phyloP scores from a whole-genome alignment of 2,113 vertebrate genomes.

The Atractosteus spatula region DNA sequence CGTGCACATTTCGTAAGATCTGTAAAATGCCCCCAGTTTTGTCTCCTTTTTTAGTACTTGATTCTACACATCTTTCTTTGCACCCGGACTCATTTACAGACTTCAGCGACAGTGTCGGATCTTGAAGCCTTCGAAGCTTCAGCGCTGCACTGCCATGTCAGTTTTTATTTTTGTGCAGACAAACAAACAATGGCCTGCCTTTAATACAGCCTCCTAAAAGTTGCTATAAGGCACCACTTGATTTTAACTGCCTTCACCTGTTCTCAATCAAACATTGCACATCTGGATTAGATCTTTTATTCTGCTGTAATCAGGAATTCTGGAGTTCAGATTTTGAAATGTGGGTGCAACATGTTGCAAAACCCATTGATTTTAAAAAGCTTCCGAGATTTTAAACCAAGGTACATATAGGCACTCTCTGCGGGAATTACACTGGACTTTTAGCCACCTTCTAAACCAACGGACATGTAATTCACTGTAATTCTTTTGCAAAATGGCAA shows the following conservation, averaged over 20 bases:
- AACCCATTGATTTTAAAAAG: slow-evolving; percentile 42
- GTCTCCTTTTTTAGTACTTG: slow-evolving; percentile 50
- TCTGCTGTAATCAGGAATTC: slow-evolving; percentile 65
- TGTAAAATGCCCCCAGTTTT: slow-evolving; percentile 58
- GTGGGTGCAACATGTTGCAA: slow-evolving; percentile 58
- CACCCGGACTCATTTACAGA: slow-evolving; percentile 56
- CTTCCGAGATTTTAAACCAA: slow-evolving; percentile 19
- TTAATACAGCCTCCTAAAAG: slow-evolving; percentile 64
- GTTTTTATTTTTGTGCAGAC: slow-evolving; percentile 47
- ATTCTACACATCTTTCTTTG: slow-evolving; percentile 54
- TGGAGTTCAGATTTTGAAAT: slow-evolving; percentile 47
- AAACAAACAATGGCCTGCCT: slow-evolving; percentile 44
- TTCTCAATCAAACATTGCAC: slow-evolving; percentile 76
- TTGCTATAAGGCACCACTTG: slow-evolving; percentile 60
- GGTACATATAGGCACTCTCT: not conserved
- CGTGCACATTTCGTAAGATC: slow-evolving; percentile 61
- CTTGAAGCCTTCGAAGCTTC: slow-evolving; percentile 37
- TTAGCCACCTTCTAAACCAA: no score
- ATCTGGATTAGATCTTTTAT: slow-evolving; percentile 78
- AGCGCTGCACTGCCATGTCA: slow-evolving; percentile 48
- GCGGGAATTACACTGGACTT: no score
- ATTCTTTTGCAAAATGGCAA: no score
- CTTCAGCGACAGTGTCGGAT: not conserved
- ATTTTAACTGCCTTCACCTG: slow-evolving; percentile 78
- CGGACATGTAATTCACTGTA: no score